Conservation (phyloP, 2,113 vertebrate species). For the Ellobius talpinus region DNA sequence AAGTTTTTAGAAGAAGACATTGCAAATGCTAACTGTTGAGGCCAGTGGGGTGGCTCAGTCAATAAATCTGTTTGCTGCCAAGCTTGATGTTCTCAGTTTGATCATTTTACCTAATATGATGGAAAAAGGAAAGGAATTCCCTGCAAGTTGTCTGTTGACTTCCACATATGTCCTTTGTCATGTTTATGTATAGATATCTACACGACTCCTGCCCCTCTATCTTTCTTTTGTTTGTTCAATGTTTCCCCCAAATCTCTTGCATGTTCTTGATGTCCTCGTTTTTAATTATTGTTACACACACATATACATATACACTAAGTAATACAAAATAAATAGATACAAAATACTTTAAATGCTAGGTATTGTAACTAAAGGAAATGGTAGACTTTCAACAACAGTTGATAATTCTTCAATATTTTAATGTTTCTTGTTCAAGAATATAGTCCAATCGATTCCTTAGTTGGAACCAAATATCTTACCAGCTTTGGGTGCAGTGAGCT, state of each 20-base stretch:
- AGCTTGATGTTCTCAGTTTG: neutral
- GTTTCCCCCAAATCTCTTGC: neutral
- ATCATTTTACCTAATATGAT: neutral
- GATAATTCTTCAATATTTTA: neutral
- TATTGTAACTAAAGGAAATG: neutral
- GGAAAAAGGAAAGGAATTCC: neutral
- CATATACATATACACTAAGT: neutral
- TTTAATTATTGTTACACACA: neutral
- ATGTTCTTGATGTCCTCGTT: neutral
- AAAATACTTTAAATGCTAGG: neutral
- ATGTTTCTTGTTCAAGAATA: conserved; percentile 21
- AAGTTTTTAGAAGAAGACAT: neutral
- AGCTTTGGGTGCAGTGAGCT: neutral
- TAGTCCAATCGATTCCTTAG: neutral
- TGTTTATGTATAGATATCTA: neutral
- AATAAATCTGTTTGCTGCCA: neutral
- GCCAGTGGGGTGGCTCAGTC: neutral
- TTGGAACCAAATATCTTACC: conserved; percentile 4
- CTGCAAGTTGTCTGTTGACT: neutral
- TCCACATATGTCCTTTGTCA: neutral
- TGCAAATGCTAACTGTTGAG: neutral
- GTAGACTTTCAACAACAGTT: conserved; percentile 14
- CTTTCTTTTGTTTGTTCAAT: neutral
- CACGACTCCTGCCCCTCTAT: neutral
- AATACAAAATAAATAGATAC: neutral